Base-by-base conservation (phyloP, 2,888 invertebrate species). In the Temnothorax rugatulus region DNA sequence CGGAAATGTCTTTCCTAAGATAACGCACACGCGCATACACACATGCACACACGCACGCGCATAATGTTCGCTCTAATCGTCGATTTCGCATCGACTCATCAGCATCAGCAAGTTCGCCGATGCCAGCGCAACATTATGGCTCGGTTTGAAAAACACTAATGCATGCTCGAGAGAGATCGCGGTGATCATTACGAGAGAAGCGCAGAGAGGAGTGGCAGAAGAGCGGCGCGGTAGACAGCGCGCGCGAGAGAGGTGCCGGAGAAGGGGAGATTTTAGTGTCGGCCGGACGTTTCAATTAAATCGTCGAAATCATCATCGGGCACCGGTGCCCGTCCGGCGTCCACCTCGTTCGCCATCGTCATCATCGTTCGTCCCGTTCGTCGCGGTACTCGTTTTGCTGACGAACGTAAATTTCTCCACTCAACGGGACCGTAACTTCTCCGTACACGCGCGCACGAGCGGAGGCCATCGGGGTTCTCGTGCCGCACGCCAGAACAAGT, bases 231-330 rank as follows among this genome's bases (percentile, higher is more conserved):
- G 57, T 21, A 57, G 21, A 57, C 29, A 38, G 25, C 52, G 57
- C 34, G 75, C 18, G 59, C 74, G 81, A n/a, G 21, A 82, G 71
- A 57, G 18, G 63, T 52, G 34, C 47, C 29, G 44, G 9, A 25
- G 41, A 29, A 9, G 69, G 61, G n/a, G 63, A 52, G 66, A 66
- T 90, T 92, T 92, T 91, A 92, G 88, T 91, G 77, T 88, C 92
- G 74, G 86, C 74, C 64, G 69, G 87, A 93, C 91, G 91, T 93
- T 93, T 93, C 92, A 93, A 93, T 93, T 93, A 93, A 93, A 93
- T 90, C 87, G 88, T 90, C 89, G 90, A 89, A 91, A 90, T 90
- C 89, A 86, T 90, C 86, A 75, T 84, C 85, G 84, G 15, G 66
- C 52, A 63, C 50, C 71, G 38, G 41, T 59, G 74, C 41, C 54